phyloP scores from a whole-genome alignment of 2,113 vertebrate species.

The Coptodon bakossiorum region DNA sequence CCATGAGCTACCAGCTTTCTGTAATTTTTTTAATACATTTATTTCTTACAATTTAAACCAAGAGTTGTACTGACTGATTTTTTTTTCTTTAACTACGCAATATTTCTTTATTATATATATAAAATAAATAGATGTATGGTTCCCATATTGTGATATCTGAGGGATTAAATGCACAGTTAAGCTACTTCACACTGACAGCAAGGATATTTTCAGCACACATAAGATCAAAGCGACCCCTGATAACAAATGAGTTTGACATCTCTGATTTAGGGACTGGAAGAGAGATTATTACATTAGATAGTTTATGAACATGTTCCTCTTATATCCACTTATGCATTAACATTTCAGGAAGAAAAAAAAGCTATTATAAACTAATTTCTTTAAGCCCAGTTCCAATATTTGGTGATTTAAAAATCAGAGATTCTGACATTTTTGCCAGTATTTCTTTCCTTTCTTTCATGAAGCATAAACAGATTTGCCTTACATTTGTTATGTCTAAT shows the following conservation, averaged over 20 bases:
- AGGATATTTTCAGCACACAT: neutral
- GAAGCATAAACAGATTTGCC: neutral
- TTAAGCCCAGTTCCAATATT: neutral
- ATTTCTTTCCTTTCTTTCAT: neutral
- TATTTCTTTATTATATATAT: neutral
- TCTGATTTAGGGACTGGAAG: neutral
- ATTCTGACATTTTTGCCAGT: neutral
- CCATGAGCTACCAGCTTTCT: neutral
- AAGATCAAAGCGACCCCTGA: neutral
- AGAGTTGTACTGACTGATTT: neutral
- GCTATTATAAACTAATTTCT: rapidly evolving
- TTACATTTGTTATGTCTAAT: neutral
- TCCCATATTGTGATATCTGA: neutral
- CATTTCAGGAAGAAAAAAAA: rapidly evolving
- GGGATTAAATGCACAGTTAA: neutral
- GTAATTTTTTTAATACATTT: neutral
- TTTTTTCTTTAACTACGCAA: neutral
- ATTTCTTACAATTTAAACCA: neutral
- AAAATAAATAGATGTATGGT: neutral
- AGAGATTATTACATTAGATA: neutral
- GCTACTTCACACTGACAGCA: neutral
- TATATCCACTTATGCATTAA: neutral
- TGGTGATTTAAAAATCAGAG: neutral
- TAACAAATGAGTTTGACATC: neutral
- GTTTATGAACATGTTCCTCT: neutral